A percentile compares a stretch with the other conserved stretches of the same genome.
Evolutionary conservation across 1,140 invertebrate species (phyloP).

Genomic region (Himalopsyche phryganea): DNA sequence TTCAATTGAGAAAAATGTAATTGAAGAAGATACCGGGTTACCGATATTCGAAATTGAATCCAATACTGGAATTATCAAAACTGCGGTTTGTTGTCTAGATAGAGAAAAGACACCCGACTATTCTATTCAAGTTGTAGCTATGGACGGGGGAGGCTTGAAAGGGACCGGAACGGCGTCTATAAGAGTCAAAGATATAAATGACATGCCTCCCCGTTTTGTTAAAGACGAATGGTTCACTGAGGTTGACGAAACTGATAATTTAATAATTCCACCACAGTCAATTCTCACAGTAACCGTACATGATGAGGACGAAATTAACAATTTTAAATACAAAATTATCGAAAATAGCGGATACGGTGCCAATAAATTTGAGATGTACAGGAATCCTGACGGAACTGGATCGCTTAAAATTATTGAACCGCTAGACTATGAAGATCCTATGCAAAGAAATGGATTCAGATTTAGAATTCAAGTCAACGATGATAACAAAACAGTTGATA

Average conservation of each 20-base stretch:
- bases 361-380: constrained; percentile 64
- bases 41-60: constrained; percentile 64
- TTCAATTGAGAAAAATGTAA: constrained; percentile 67
- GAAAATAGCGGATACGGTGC: constrained; percentile 60
- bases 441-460: constrained; percentile 57
- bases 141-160: constrained; percentile 58
- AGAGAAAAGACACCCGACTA: constrained; percentile 66
- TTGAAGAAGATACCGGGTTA: constrained; percentile 61
- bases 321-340: constrained; percentile 53
- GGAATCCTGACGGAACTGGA: constrained; percentile 62
- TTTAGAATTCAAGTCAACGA: constrained; percentile 60
- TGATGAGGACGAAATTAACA: constrained; percentile 63
- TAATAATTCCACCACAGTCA: constrained; percentile 55
- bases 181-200: constrained; percentile 58
- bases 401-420: constrained; percentile 63
- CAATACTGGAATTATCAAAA: constrained; percentile 62
- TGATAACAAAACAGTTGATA: constrained; percentile 52
- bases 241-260: constrained; percentile 64
- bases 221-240: constrained; percentile 65
- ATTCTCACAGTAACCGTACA: constrained; percentile 63
- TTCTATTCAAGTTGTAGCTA: constrained; percentile 63
- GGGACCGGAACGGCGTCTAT: constrained; percentile 58
- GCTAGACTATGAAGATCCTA: constrained; percentile 58
- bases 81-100: constrained; percentile 61
- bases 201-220: constrained; percentile 63